Evolutionary conservation across 2,797 vertebrate species (phyloP), one percentile per base, ranked within the genome.

Genomic region (Argyrosomus regius): DNA sequence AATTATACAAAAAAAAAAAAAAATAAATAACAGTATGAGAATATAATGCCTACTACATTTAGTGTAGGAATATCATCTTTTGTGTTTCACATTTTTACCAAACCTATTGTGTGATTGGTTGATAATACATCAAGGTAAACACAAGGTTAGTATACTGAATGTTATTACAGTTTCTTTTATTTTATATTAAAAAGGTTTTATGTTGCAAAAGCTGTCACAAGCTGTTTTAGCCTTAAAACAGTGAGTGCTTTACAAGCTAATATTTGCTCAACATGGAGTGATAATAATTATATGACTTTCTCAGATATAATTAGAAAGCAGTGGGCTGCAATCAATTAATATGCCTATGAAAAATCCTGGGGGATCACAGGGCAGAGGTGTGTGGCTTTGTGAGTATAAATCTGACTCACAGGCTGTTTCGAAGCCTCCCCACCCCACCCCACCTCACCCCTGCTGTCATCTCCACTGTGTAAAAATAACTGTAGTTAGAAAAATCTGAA

Each of bases 401-500:
- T 84, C 60, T 75, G 86, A 87, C 70, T 85, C 79, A 71, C 48
- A 59, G 76, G 54, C 83, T 78, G 74, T 85, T 88, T 87, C 62
- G 3, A 39, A 68, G 69, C 10, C 35, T 78, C 86, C 64, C 12
- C 49, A 72, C 66, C 58, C 62, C 70, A 57, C 69, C 79, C 49
- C 77, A 56, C 69, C 79, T 45, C 77, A 56, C 75, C 53, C 22
- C 75, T 43, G 74, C 78, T 76, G 78, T 70, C 81, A 16, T 81
- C 67, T 83, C 59, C 52, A 63, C 68, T 6, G 70, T 53, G 75
- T 76, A 87, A 90, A 92, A 89, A 90, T 85, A 90, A 85, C 72
- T 35, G 46, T 61, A 71, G 84, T 67, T 79, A 76, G 76, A 77
- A 78, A 89, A 86, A 87, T 75, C 35, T 67, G 77, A 77, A 87